A percentile compares a stretch with the other conserved stretches of the same genome.
These are phyloP conservation scores for Nomada fabriciana DNA, from an alignment of 2,888 invertebrate genomes.

Conservation along the genomic window DNA sequence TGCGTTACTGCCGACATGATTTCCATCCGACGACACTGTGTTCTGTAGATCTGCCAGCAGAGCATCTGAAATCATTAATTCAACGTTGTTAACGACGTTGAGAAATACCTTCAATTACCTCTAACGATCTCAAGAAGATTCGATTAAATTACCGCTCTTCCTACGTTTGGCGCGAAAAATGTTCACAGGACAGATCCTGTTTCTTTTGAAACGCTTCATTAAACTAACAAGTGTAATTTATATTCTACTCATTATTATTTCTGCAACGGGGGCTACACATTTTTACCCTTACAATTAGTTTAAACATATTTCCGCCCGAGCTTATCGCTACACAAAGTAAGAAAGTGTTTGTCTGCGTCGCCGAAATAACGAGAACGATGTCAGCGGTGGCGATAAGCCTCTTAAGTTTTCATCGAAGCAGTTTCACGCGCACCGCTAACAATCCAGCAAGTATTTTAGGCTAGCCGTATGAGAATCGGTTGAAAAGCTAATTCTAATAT, in stretches of 20 bases:
- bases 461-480: neutral
- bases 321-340: no score
- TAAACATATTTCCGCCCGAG: neutral
- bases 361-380: slow-evolving; percentile 3
- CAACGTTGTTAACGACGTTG: neutral
- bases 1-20: slow-evolving; percentile 85
- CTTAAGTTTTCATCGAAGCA: slow-evolving; percentile 4
- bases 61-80: slow-evolving; percentile 91
- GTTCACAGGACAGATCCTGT: neutral
- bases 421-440: neutral
- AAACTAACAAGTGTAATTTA: neutral
- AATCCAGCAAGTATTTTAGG: neutral
- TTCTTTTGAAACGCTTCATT: neutral
- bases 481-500: no score
- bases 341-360: neutral
- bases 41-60: slow-evolving; percentile 98
- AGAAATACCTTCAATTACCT: neutral
- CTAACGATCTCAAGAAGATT: neutral
- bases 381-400: neutral
- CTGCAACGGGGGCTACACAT: no score
- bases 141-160: slow-evolving; percentile 8
- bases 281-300: neutral
- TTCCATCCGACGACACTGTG: slow-evolving; percentile 90
- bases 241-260: neutral
- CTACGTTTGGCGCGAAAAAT: neutral